Percentiles rank a stretch among this genome's conserved stretches.
phyloP scores from a whole-genome alignment of 2,888 invertebrate genomes.

The Catotricha subobsoleta region DNA sequence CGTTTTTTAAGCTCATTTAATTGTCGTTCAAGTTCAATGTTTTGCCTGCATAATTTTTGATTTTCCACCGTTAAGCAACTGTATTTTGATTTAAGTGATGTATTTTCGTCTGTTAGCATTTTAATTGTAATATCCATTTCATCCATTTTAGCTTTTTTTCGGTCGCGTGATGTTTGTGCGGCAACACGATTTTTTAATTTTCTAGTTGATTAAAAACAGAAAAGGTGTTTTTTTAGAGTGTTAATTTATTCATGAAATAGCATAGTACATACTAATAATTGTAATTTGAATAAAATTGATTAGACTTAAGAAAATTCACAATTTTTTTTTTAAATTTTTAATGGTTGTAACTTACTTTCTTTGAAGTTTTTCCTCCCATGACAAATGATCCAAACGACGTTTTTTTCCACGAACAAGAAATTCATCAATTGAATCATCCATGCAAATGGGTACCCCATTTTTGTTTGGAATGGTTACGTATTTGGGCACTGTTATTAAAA shows the following conservation, averaged over 20 bases:
- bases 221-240: too few relatives aligned
- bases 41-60: constrained; percentile 43
- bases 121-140: constrained; percentile 62
- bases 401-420: constrained; percentile 35
- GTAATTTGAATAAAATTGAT: not conserved
- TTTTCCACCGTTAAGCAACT: constrained; percentile 36
- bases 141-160: constrained; percentile 86
- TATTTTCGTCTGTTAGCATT: constrained; percentile 42
- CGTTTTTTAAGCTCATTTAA: constrained; percentile 39
- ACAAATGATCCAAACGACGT: constrained; percentile 61
- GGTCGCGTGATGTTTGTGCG: constrained; percentile 90
- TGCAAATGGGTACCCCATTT: constrained; percentile 3
- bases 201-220: constrained; percentile 31
- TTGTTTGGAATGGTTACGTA: constrained; percentile 20
- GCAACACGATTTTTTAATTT: constrained; percentile 93
- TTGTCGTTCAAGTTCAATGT: constrained; percentile 47
- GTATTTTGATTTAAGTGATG: constrained; percentile 35
- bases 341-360: constrained; percentile 48
- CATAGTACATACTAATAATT: not conserved
- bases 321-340: not conserved
- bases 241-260: not conserved
- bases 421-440: constrained; percentile 17
- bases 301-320: not conserved
- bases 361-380: constrained; percentile 75
- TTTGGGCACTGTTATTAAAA: constrained; percentile 24